Conservation (phyloP, 2,797 vertebrate species). For the Sphenopsis melanotis region DNA sequence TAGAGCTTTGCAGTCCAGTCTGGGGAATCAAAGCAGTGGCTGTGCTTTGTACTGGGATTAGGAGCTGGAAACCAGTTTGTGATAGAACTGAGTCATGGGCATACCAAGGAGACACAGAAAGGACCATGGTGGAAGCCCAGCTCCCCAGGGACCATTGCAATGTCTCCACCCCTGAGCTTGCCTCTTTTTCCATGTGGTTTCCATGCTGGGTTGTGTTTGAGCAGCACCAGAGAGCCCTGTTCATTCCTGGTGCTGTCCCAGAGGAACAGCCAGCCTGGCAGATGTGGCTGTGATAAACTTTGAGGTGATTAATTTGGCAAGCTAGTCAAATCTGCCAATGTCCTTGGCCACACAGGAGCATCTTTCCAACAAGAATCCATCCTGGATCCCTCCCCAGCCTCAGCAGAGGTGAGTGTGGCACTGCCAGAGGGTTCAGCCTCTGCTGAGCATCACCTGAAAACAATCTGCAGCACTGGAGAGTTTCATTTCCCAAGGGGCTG, state of each 20-base stretch:
- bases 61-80: neutral
- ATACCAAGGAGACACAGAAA: neutral
- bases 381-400: neutral
- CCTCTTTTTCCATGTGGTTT: neutral
- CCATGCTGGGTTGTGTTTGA: neutral
- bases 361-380: fast-evolving
- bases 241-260: neutral
- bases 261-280: neutral
- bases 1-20: neutral
- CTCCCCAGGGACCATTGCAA: neutral
- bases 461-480: neutral
- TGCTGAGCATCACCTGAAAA: neutral
- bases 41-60: neutral
- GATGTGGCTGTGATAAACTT: neutral
- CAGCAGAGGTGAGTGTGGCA: neutral
- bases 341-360: neutral
- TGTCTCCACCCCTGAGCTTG: neutral
- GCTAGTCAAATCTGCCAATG: neutral
- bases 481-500: neutral
- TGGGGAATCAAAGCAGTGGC: neutral
- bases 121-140: neutral
- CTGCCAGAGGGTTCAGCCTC: neutral
- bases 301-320: neutral
- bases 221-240: neutral
- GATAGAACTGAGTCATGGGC: fast-evolving